phyloP scores from a whole-genome alignment of 1,140 invertebrate genomes.

The Halesus radiatus region DNA sequence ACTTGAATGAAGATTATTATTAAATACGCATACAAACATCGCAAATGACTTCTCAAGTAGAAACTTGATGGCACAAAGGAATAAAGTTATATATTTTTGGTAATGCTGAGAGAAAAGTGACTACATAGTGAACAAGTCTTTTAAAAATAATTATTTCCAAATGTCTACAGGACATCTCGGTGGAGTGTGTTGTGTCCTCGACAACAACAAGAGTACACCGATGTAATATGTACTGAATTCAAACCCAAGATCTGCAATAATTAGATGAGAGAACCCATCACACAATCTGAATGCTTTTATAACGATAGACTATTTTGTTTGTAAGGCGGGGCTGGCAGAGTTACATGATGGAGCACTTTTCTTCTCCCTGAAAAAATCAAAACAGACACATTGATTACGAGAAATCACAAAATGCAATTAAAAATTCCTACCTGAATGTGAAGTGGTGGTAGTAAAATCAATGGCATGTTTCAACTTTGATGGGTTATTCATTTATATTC shows the following conservation, averaged over 20 bases:
- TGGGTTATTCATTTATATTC: too few relatives aligned
- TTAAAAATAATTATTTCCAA: background rate
- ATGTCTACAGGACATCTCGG: too few relatives aligned
- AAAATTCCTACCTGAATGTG: too few relatives aligned
- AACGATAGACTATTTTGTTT: conserved; percentile 42
- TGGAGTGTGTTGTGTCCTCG: background rate
- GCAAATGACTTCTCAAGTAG: background rate
- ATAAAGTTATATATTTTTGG: conserved; percentile 13
- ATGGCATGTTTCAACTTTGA: too few relatives aligned
- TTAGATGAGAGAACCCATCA: conserved; percentile 2
- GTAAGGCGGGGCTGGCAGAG: conserved; percentile 38
- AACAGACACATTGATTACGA: conserved; percentile 14
- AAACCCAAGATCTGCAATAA: conserved; percentile 25
- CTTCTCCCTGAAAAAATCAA: conserved; percentile 38
- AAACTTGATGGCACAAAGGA: background rate
- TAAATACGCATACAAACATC: too few relatives aligned
- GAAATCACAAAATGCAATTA: too few relatives aligned
- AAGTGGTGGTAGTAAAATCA: too few relatives aligned
- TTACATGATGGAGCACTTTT: conserved; percentile 55
- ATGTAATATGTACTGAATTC: background rate
- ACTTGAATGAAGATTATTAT: too few relatives aligned
- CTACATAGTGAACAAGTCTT: background rate
- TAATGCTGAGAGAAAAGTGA: conserved; percentile 21
- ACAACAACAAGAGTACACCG: background rate
- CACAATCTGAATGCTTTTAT: conserved; percentile 18